Percentiles rank a stretch among this genome's conserved stretches.
phyloP scores from a whole-genome alignment of 1,140 invertebrate genomes.

The Trypoxylus dichotomus region DNA sequence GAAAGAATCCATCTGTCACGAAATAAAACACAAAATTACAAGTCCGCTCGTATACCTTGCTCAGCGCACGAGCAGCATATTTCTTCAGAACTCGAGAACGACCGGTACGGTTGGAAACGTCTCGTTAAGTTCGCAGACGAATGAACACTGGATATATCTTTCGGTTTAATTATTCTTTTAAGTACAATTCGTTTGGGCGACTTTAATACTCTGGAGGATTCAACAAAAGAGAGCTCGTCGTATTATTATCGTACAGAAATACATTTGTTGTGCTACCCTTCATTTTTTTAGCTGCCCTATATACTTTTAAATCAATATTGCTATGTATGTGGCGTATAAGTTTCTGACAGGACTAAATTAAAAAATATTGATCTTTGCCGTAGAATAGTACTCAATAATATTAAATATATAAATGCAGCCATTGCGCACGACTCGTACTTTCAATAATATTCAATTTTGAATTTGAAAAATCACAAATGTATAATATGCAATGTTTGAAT shows the following conservation, averaged over 20 bases:
- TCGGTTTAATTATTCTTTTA: conserved; percentile 7
- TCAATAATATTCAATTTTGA: not conserved
- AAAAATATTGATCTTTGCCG: not conserved
- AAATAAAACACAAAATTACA: conserved; percentile 18
- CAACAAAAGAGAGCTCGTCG: conserved; percentile 40
- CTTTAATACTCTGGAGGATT: conserved; percentile 35
- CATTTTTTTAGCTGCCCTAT: conserved; percentile 26
- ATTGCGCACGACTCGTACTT: not conserved
- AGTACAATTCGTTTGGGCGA: conserved; percentile 33
- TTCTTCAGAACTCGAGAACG: not conserved
- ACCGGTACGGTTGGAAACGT: conserved; percentile 9
- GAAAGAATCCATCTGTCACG: conserved; percentile 19
- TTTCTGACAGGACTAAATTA: conserved; percentile 3
- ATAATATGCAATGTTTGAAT: not conserved
- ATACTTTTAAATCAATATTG: conserved; percentile 23
- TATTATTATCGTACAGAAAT: conserved; percentile 38
- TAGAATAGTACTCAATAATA: not conserved
- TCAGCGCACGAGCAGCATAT: not conserved
- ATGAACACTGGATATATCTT: conserved; percentile 16
- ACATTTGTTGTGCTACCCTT: conserved; percentile 12
- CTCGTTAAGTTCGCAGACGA: conserved; percentile 11
- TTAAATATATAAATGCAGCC: not conserved
- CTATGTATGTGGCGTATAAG: not conserved
- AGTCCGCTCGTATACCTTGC: not conserved
- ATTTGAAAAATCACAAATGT: not conserved